Evolutionary conservation across 2,888 invertebrate genomes (phyloP), one percentile per base, ranked within the genome.

Genomic region (Chesias legatella): DNA sequence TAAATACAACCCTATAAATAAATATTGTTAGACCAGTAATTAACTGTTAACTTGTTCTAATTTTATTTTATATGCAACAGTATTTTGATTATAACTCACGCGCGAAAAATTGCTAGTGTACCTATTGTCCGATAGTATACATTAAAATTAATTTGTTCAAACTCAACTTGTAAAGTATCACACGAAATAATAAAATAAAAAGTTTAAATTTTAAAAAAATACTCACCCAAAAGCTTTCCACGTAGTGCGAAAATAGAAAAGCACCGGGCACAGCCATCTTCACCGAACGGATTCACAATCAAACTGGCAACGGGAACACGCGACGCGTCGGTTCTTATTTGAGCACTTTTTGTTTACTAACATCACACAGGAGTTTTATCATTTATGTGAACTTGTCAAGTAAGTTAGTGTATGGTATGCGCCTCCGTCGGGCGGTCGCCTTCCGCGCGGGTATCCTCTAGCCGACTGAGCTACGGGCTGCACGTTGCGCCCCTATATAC

Each of bases 191-290:
- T n/a, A n/a, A n/a, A n/a, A n/a, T n/a, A n/a, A n/a, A 41, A 44
- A 22, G 24, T 36, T 39, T 24, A 29, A 22, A 50, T 30, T n/a
- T n/a, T n/a, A n/a, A n/a, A n/a, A n/a, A n/a, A n/a, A n/a, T n/a
- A 84, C 86, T 84, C 57, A 88, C 86, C 86, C 81, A 84, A 79
- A 86, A 80, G 77, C 76, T 85, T 69, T 81, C 85, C 61, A 88
- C 67, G 62, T 83, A 88, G 59, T 80, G 71, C 52, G 85, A 77
- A 70, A 85, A 79, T 50, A 84, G 67, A 48, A 84, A 78, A 68
- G 75, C 74, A 67, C 79, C 86, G 70, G 84, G 81, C 73, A 85
- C 72, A 66, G 77, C 75, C 86, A 88, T 88, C 58, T 57, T 79
- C 58, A 49, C 66, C 63, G 60, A 72, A 58, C 62, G 64, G 62